A percentile compares a stretch with the other conserved stretches of the same genome.
These are phyloP conservation scores for Siniperca undulata DNA, from an alignment of 2,797 vertebrate genomes.

Conservation along the genomic window DNA sequence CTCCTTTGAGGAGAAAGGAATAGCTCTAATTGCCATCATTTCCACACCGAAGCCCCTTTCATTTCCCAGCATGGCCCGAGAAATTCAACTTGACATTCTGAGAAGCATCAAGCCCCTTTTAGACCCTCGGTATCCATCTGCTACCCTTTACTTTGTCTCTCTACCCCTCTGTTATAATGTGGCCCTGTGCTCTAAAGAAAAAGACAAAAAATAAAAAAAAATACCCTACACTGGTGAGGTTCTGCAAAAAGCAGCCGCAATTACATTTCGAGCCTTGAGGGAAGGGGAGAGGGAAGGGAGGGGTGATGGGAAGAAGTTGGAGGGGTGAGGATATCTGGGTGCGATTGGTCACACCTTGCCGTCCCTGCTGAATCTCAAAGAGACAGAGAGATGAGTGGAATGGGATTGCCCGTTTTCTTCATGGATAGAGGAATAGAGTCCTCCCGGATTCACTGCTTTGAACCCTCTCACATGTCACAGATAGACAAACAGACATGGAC, in stretches of 20 bases:
- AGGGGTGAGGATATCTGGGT: slow-evolving; percentile 47
- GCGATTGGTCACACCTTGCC: slow-evolving; percentile 64
- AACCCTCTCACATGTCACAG: slow-evolving; percentile 39
- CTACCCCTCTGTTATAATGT: slow-evolving; percentile 44
- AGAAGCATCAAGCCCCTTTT: slow-evolving; percentile 56
- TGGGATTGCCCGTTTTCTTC: slow-evolving; percentile 65
- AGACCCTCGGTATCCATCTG: slow-evolving; percentile 49
- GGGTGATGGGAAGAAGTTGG: slow-evolving; percentile 7
- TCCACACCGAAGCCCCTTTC: slow-evolving; percentile 60
- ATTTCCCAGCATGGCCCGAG: slow-evolving; percentile 47
- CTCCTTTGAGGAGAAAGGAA: slow-evolving; percentile 38
- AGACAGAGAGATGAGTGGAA: slow-evolving; percentile 59
- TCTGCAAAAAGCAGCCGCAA: slow-evolving; percentile 50
- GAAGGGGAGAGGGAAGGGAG: slow-evolving; percentile 1
- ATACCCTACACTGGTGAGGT: slow-evolving; percentile 11
- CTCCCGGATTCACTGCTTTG: slow-evolving; percentile 30
- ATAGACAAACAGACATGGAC: slow-evolving; percentile 51
- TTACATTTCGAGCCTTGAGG: slow-evolving; percentile 57
- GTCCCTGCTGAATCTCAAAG: slow-evolving; percentile 58
- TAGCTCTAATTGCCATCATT: slow-evolving; percentile 65
- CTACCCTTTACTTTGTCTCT: slow-evolving; percentile 53
- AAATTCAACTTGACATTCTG: slow-evolving; percentile 73
- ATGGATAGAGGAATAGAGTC: slow-evolving; percentile 48
- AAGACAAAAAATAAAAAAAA: slow-evolving; percentile 36
- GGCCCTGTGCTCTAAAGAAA: slow-evolving; percentile 14